Evolutionary conservation across 2,797 vertebrate species (phyloP), one percentile per base, ranked within the genome.

Genomic region (Alosa sapidissima): DNA sequence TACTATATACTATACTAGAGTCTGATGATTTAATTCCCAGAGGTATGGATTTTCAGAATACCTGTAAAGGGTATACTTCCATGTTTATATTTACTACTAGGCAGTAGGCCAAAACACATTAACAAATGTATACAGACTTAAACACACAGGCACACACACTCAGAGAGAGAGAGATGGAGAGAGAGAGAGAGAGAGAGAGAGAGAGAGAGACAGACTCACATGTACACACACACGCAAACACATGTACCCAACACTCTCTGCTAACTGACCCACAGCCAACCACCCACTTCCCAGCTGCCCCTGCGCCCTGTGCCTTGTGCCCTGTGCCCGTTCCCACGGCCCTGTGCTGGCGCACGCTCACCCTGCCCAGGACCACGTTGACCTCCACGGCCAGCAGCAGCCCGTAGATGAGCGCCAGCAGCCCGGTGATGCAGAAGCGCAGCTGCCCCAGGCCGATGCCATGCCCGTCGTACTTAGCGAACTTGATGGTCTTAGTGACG

Each of bases 401-500:
- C 65, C 96, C 96, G 1, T 97, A 97, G 5, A 97, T 91, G 68
- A 96, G 84, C 81, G 95, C 96, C 91, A 97, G 91, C 60, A 97
- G 92, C 86, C 95, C 96, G 0, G 96, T 97, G 89, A 97, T 96
- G 92, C 96, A 97, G 93, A 97, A 97, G 16, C 96, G 95, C 88
- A 97, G 95, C 91, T 97, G 95, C 1, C 92, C 94, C 90, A 95
- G 93, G 86, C 96, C 92, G 11, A 97, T 94, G 45, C 92, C 93
- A 0, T 97, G 96, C 89, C 96, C 94, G 45, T 94, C 95, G 89
- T 96, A 97, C 93, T 97, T 97, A 5, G 95, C 95, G 85, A 97
- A 96, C 91, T 97, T 97, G 90, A 97, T 95, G 84, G 95, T 96
- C 93, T 97, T 97, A 81, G 96, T 96, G 91, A 96, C 90, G 85